Evolutionary conservation across 2,797 vertebrate species (phyloP).

Genomic region (Cuculus canorus): DNA sequence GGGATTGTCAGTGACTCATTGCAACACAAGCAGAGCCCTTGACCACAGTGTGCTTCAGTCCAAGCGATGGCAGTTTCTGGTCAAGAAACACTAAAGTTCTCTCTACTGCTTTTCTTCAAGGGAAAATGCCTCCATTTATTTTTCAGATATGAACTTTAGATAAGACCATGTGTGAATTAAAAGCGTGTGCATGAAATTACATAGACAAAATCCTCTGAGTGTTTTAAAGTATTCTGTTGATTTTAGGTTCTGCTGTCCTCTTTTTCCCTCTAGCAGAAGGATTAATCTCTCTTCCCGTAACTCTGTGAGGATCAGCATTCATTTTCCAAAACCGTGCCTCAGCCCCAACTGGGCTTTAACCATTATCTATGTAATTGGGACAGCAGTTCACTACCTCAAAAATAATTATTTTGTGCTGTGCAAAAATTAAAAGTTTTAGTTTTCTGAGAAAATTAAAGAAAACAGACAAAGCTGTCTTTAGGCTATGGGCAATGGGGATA

Average conservation of each 20-base stretch:
- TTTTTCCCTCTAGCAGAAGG: background rate
- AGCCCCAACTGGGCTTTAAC: background rate
- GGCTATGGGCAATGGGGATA: background rate
- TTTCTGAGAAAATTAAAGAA: slow-evolving; percentile 1
- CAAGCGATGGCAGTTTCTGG: background rate
- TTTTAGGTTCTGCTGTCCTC: slow-evolving; percentile 3
- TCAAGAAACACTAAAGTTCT: background rate
- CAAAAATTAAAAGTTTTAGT: slow-evolving; percentile 28
- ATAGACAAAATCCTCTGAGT: background rate
- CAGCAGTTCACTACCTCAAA: background rate
- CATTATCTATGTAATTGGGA: slow-evolving; percentile 21
- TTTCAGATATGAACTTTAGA: background rate
- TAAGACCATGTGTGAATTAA: background rate
- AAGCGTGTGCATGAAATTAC: background rate
- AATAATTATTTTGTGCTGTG: background rate
- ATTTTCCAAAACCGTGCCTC: slow-evolving; percentile 29
- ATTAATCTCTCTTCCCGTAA: background rate
- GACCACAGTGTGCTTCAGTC: background rate
- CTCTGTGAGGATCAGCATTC: background rate
- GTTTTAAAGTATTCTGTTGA: background rate
- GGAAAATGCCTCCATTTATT: background rate
- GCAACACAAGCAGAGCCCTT: background rate
- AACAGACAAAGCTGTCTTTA: slow-evolving; percentile 4
- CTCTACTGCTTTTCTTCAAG: background rate
- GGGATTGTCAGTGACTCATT: background rate